Evolutionary conservation across 2,797 vertebrate species (phyloP).

Genomic region (Muscicapa comitata): DNA sequence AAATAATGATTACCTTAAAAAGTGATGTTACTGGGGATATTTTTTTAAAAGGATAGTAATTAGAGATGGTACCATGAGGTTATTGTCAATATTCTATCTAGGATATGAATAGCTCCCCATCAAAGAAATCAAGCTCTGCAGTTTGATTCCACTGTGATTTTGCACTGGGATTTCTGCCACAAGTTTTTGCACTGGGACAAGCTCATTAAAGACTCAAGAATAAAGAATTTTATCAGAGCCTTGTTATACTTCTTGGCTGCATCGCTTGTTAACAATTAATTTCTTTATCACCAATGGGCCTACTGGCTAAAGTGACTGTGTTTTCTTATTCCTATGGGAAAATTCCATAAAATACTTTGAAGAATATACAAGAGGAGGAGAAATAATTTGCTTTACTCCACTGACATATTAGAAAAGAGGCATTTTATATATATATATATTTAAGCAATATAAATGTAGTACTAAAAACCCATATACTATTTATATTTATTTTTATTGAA

Average conservation of each 20-base stretch:
- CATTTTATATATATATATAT: not conserved
- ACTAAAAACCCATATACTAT: rapidly evolving
- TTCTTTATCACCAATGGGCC: not conserved
- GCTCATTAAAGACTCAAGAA: not conserved
- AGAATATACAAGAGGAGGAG: not conserved
- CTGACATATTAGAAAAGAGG: not conserved
- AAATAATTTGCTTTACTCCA: not conserved
- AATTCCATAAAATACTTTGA: not conserved
- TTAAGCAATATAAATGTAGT: not conserved
- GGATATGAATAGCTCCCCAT: not conserved
- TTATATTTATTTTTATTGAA: not conserved
- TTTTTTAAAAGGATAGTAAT: not conserved
- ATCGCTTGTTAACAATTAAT: not conserved
- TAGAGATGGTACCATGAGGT: not conserved
- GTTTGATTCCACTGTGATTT: not conserved
- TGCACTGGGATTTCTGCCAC: not conserved
- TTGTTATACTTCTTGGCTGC: not conserved
- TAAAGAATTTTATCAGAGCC: not conserved
- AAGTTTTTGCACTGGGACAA: not conserved
- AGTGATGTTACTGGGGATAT: not conserved
- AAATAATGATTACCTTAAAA: not conserved
- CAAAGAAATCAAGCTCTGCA: not conserved
- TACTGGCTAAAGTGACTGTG: not conserved
- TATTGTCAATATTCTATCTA: not conserved
- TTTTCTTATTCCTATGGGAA: not conserved